These are phyloP conservation scores for Parelbella ahira DNA, from an alignment of 2,888 invertebrate genomes.

Conservation along the genomic window DNA sequence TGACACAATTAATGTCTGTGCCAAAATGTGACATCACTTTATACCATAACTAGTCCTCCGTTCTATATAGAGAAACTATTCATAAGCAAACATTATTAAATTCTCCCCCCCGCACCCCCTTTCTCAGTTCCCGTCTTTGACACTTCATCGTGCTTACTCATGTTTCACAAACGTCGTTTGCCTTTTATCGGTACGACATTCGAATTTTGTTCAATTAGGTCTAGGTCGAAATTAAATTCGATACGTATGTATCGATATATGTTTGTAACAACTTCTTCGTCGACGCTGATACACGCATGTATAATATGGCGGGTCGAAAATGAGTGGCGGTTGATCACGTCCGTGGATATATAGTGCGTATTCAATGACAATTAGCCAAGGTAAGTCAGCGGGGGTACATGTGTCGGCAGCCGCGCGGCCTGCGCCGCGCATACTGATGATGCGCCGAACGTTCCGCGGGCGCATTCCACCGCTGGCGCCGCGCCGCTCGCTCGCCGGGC, in stretches of 20 bases:
- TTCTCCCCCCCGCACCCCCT: too few species aligned
- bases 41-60: constrained; percentile 12
- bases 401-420: constrained; percentile 56
- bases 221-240: too few species aligned
- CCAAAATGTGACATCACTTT: constrained; percentile 30
- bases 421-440: constrained; percentile 69
- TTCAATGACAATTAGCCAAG: constrained; percentile 62
- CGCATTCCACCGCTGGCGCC: constrained; percentile 54
- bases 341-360: constrained; percentile 43
- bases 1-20: constrained; percentile 24
- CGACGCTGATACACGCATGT: not conserved
- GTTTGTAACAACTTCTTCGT: too few species aligned
- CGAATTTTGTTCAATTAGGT: constrained; percentile 13
- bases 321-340: constrained; percentile 37
- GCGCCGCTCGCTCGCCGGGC: constrained; percentile 1
- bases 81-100: not conserved
- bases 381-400: constrained; percentile 56
- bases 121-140: too few species aligned
- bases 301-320: constrained; percentile 8
- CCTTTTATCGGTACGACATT: constrained; percentile 5
- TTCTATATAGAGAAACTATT: constrained; percentile 1
- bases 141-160: constrained; percentile 5
- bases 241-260: too few species aligned
- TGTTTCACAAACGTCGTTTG: constrained; percentile 5
- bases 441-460: constrained; percentile 53